phyloP scores from a whole-genome alignment of 2,113 vertebrate species.

The Neoarius graeffei region DNA sequence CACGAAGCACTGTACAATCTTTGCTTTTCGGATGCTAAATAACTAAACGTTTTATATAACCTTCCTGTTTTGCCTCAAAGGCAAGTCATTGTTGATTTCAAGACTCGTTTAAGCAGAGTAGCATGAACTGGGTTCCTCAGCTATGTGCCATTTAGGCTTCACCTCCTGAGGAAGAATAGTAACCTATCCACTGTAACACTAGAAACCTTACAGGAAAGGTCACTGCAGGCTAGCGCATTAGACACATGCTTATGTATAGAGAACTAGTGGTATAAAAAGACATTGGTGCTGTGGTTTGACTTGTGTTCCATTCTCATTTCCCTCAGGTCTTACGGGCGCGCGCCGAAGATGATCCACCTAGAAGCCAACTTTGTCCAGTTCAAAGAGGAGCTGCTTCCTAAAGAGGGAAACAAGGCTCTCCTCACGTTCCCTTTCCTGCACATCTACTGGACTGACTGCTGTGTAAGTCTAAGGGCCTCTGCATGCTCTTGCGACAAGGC shows the following conservation, averaged over 20 bases:
- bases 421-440: slow-evolving; percentile 98
- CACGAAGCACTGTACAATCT: background rate
- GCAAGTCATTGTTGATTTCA: slow-evolving; percentile 12
- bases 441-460: slow-evolving; percentile 98
- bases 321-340: slow-evolving; percentile 90
- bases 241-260: background rate
- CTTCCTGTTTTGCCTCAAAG: slow-evolving; percentile 26
- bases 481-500: too few relatives aligned
- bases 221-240: background rate
- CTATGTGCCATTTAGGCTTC: background rate
- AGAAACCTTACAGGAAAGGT: slow-evolving; percentile 1
- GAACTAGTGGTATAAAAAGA: background rate
- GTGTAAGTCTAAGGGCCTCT: too few relatives aligned
- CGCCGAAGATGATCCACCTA: slow-evolving; percentile 99
- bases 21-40: background rate
- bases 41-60: slow-evolving; percentile 6
- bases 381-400: slow-evolving; percentile 96
- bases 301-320: slow-evolving; percentile 10
- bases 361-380: slow-evolving; percentile 98
- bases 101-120: background rate
- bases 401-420: slow-evolving; percentile 95
- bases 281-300: background rate
- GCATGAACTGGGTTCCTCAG: slow-evolving; percentile 5
- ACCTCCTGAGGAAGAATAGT: slow-evolving; percentile 4
- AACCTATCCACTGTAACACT: background rate